phyloP scores from a whole-genome alignment of 2,797 vertebrate species.

The Danio choprae region DNA sequence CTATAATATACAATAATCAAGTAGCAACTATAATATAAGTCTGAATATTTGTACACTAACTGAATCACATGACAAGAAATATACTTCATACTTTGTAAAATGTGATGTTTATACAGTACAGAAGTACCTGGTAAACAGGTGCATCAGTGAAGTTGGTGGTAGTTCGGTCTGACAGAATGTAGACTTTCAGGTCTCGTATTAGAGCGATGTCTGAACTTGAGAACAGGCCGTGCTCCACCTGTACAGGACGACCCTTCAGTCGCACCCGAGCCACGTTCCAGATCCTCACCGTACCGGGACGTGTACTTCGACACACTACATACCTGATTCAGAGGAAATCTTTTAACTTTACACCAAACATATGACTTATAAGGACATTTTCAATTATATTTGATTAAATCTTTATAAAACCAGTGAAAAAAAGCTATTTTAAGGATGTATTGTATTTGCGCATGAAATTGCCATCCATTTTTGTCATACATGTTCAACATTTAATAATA shows the following conservation, averaged over 20 bases:
- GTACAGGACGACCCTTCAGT: slow-evolving; percentile 65
- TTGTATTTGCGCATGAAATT: not conserved
- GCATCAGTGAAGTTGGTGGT: slow-evolving; percentile 61
- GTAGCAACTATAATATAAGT: too few relatives aligned
- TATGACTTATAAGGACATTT: not conserved
- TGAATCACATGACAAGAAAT: too few relatives aligned
- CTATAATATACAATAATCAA: too few relatives aligned
- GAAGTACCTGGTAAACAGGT: slow-evolving; percentile 70
- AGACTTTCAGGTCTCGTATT: slow-evolving; percentile 68
- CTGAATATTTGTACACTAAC: too few relatives aligned
- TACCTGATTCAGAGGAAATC: slow-evolving; percentile 58
- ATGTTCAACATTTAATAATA: not conserved
- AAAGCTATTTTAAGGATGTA: too few relatives aligned
- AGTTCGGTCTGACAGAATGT: slow-evolving; percentile 71
- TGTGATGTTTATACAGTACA: not conserved
- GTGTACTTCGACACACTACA: slow-evolving; percentile 66
- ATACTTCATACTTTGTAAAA: too few relatives aligned
- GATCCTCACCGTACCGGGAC: slow-evolving; percentile 63
- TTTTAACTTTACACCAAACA: not conserved
- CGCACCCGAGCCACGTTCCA: slow-evolving; percentile 71
- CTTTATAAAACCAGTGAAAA: too few relatives aligned
- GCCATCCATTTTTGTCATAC: not conserved
- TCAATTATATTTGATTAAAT: too few relatives aligned
- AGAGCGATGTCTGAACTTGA: slow-evolving; percentile 67
- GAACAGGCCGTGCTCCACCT: slow-evolving; percentile 71